A percentile compares a stretch with the other conserved stretches of the same genome.
Evolutionary conservation across 2,113 vertebrate genomes (phyloP).

Genomic region (Rhombomys opimus): DNA sequence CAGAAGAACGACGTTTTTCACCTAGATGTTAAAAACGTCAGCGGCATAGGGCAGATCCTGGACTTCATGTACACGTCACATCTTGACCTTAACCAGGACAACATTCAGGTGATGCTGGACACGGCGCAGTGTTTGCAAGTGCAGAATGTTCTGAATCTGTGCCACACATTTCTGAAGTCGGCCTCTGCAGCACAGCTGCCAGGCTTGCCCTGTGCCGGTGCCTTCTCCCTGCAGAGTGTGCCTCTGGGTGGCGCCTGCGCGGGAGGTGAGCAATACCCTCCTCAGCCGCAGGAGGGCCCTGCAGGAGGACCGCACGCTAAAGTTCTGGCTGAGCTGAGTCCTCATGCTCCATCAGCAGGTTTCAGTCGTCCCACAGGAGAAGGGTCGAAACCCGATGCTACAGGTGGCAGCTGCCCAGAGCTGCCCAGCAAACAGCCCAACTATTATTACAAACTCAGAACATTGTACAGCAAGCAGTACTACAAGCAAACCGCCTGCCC

Average conservation of each 20-base stretch:
- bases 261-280: slow-evolving; percentile 79
- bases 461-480: slow-evolving; percentile 95
- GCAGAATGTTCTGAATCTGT: slow-evolving; percentile 94
- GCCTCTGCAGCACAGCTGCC: slow-evolving; percentile 81
- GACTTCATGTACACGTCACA: slow-evolving; percentile 99
- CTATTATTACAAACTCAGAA: slow-evolving; percentile 93
- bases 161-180: slow-evolving; percentile 93
- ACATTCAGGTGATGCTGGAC: slow-evolving; percentile 94
- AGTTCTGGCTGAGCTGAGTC: slow-evolving; percentile 80
- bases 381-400: slow-evolving; percentile 81
- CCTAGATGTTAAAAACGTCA: slow-evolving; percentile 95
- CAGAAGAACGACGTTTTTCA: slow-evolving; percentile 97
- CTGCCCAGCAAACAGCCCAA: slow-evolving; percentile 89
- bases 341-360: slow-evolving; percentile 74
- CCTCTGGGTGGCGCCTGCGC: slow-evolving; percentile 85
- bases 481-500: slow-evolving; percentile 89
- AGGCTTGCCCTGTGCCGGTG: slow-evolving; percentile 64
- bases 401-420: slow-evolving; percentile 81
- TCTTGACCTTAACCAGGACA: slow-evolving; percentile 96
- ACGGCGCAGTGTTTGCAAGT: slow-evolving; percentile 95
- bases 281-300: slow-evolving; percentile 87
- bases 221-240: slow-evolving; percentile 88
- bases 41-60: slow-evolving; percentile 97
- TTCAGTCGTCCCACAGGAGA: slow-evolving; percentile 71
- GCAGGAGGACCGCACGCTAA: slow-evolving; percentile 80